Evolutionary conservation across 2,888 invertebrate species (phyloP), one percentile per base, ranked within the genome.

Genomic region (Caenorhabditis sp.): DNA sequence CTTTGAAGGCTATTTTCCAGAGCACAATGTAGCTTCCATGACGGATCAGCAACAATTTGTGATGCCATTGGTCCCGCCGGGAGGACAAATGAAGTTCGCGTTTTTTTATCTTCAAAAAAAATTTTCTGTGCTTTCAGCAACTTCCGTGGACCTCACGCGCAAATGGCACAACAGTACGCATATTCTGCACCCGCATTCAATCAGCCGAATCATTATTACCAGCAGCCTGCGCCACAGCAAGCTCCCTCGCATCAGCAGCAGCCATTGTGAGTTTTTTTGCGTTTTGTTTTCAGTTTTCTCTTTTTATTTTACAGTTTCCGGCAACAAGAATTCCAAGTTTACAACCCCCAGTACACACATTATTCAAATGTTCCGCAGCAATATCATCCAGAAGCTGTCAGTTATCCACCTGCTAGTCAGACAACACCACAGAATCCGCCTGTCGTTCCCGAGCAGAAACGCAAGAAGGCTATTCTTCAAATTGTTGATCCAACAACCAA

Each of bases 401-500:
- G n/a, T 20, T 61, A 22, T 26, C 35, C 28, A 8, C 44, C 22
- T 22, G 60, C 65, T 28, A 20, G 40, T n/a, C 26, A 32, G 24
- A 11, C 50, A 58, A 37, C 65, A n/a, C 51, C 58, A 1, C 68
- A 67, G 26, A 47, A 47, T 18, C 56, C 69, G 18, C 51, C n/a
- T 26, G 69, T 55, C n/a, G 56, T 20, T 0, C 72, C 28, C n/a
- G 64, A 60, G 5, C 67, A 53, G 22, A 32, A 24, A 55, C 44
- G 77, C 24, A 53, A 82, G 55, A 35, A 69, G 40, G 77, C 61
- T 24, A 28, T 70, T 15, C 58, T 85, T 13, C 11, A 35, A 13
- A 83, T 85, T 28, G 68, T 71, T 4, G 81, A 85, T 72, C 85
- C 85, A 5, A 58, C 50, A 8, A 81, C 85, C 5, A 56, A 77